These are phyloP conservation scores for Cataglyphis rosenhaueri DNA, from an alignment of 2,888 invertebrate genomes.

Conservation along the genomic window DNA sequence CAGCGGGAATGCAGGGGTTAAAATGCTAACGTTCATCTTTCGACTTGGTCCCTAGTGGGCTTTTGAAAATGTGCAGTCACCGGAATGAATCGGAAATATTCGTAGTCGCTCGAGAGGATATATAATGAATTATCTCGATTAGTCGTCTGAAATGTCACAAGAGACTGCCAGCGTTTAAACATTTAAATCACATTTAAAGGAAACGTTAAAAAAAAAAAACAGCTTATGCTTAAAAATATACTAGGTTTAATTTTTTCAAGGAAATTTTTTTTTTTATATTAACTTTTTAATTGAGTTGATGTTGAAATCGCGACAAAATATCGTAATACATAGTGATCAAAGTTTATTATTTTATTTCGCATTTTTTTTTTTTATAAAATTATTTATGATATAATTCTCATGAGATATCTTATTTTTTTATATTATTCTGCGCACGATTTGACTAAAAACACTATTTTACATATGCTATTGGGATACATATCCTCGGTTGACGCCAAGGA, in stretches of 20 bases:
- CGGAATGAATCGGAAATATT: conserved; percentile 48
- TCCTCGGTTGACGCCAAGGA: conserved; percentile 1
- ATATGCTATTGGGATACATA: conserved; percentile 28
- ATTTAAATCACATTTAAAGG: not conserved
- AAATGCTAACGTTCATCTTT: conserved; percentile 60
- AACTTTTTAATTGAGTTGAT: not conserved
- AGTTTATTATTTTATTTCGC: conserved; percentile 4
- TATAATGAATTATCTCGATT: conserved; percentile 33
- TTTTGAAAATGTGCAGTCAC: conserved; percentile 62
- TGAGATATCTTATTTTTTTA: not conserved
- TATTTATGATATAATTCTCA: not conserved
- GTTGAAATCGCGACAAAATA: not conserved
- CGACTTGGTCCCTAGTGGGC: conserved; percentile 50
- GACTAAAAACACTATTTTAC: not conserved
- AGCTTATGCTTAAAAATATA: not conserved
- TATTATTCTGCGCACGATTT: not conserved
- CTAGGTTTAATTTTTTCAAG: not conserved
- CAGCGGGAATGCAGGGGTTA: conserved; percentile 68
- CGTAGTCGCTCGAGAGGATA: not conserved
- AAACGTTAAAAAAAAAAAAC: not conserved
- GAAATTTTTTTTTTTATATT: not conserved
- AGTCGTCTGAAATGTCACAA: conserved; percentile 11
- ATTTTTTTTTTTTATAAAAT: not conserved
- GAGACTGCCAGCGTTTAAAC: not conserved
- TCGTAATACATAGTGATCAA: not conserved